These are phyloP conservation scores for Romanogobio albipinnatus DNA, from an alignment of 2,113 vertebrate species.

Conservation along the genomic window DNA sequence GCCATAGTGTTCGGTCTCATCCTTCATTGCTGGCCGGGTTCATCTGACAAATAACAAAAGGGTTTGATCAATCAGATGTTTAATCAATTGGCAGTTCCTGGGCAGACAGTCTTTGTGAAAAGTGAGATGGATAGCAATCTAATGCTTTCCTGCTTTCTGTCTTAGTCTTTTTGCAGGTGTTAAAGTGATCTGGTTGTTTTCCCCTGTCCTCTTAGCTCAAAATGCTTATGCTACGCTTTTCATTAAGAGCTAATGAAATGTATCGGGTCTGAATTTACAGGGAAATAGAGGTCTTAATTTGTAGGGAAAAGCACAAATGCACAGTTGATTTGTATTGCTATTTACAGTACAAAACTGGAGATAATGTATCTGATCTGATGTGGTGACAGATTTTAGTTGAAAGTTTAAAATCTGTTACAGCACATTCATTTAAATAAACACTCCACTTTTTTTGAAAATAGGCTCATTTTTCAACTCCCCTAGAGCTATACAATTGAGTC, in stretches of 20 bases:
- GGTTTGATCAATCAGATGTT: slow-evolving; percentile 22
- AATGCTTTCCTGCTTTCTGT: background rate
- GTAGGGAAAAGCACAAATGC: background rate
- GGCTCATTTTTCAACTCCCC: no score
- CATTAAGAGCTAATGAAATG: slow-evolving; percentile 26
- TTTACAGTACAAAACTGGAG: background rate
- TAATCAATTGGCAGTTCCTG: background rate
- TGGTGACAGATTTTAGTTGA: background rate
- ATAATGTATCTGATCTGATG: background rate
- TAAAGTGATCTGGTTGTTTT: slow-evolving; percentile 34
- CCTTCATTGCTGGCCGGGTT: background rate
- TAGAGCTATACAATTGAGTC: no score
- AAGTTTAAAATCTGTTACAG: background rate
- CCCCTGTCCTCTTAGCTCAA: background rate
- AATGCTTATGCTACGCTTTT: slow-evolving; percentile 38
- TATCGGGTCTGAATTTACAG: background rate
- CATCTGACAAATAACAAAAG: slow-evolving; percentile 10
- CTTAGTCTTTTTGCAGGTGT: slow-evolving; percentile 21
- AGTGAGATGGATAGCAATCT: slow-evolving; percentile 45
- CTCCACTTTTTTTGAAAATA: no score
- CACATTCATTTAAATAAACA: background rate
- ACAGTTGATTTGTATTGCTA: background rate
- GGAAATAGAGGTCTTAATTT: slow-evolving; percentile 23
- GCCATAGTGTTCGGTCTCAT: background rate
- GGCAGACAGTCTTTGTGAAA: slow-evolving; percentile 35